Conservation (phyloP, 2,888 invertebrate genomes). For the Andrena marginata region DNA sequence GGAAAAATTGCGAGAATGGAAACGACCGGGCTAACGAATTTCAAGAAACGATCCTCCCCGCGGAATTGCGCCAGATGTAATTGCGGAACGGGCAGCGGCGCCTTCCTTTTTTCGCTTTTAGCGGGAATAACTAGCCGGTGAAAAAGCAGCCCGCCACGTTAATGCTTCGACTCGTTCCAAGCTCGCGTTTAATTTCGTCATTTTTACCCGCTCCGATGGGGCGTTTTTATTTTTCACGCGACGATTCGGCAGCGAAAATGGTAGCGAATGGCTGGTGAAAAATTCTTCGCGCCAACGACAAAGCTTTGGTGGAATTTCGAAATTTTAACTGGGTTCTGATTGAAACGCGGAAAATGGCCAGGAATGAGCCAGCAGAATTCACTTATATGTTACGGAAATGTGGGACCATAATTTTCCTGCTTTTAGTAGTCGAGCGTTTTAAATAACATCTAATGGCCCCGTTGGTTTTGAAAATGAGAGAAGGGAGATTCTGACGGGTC, state of each 20-base stretch:
- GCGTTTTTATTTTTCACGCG: not conserved
- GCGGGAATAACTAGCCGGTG: not conserved
- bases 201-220: not conserved
- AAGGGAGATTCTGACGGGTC: not conserved
- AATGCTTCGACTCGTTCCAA: constrained; percentile 8
- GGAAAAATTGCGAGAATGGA: not conserved
- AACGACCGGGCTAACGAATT: constrained; percentile 31
- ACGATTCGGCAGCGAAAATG: not conserved
- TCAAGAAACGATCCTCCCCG: constrained; percentile 22
- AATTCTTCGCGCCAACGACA: not conserved
- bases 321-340: no score
- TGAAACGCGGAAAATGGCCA: not conserved
- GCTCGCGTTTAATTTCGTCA: constrained; percentile 17
- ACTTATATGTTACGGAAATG: no score
- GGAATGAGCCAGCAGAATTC: not conserved
- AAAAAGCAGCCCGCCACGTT: constrained; percentile 12
- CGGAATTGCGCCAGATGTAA: constrained; percentile 9
- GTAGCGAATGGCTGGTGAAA: constrained; percentile 1
- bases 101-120: constrained; percentile 13
- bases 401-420: no score
- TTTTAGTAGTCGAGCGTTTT: no score
- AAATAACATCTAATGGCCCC: no score
- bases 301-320: not conserved
- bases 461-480: not conserved
- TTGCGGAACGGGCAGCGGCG: constrained; percentile 5